Conservation (phyloP, 2,113 vertebrate species). For the Gymnobelideus leadbeateri region DNA sequence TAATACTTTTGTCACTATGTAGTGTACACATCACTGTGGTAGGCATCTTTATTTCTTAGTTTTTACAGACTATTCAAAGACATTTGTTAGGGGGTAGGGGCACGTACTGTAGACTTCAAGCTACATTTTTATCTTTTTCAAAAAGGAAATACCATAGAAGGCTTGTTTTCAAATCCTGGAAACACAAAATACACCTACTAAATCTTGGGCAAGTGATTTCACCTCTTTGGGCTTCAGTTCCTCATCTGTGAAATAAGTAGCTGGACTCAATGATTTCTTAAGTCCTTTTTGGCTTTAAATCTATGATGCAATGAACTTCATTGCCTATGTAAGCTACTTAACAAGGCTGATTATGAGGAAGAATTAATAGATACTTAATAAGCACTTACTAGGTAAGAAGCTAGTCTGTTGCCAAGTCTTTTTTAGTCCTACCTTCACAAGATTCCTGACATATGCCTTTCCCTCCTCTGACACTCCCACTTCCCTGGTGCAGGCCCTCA, state of each 20-base stretch:
- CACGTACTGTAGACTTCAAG: background rate
- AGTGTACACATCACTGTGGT: background rate
- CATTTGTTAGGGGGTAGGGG: background rate
- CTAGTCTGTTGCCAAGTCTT: too few species aligned
- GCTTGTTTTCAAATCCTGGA: background rate
- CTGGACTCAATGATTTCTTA: background rate
- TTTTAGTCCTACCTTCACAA: too few species aligned
- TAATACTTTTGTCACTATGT: background rate
- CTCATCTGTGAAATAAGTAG: background rate
- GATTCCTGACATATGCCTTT: too few species aligned
- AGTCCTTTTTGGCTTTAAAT: background rate
- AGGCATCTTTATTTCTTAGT: background rate
- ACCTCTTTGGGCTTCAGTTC: background rate
- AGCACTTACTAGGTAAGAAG: too few species aligned
- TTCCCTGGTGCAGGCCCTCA: too few species aligned
- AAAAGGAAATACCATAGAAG: background rate
- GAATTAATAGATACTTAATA: too few species aligned
- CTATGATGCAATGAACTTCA: background rate
- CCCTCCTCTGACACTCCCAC: too few species aligned
- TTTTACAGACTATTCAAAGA: background rate
- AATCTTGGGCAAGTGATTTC: background rate
- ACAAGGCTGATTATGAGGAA: background rate
- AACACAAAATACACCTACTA: background rate
- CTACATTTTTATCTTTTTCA: background rate
- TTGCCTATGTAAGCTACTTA: background rate